phyloP scores from a whole-genome alignment of 2,888 invertebrate species.

The Heteromurus nitidus region DNA sequence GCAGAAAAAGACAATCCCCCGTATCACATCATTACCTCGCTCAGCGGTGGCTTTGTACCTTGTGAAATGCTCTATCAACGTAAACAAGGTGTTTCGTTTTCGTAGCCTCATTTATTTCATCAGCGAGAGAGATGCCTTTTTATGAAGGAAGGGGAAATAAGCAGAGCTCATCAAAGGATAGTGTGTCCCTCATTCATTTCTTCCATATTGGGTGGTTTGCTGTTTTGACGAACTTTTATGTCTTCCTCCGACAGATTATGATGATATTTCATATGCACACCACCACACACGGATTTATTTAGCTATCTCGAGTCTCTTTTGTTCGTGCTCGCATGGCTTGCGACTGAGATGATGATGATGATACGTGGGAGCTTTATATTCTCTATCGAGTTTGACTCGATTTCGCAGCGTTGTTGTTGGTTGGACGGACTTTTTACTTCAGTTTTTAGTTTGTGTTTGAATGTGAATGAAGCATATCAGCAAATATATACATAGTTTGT shows the following conservation, averaged over 20 bases:
- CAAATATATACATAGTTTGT: not conserved
- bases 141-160: constrained; percentile 19
- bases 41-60: not conserved
- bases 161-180: constrained; percentile 1
- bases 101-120: not conserved
- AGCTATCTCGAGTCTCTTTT: not conserved
- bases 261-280: not conserved
- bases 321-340: not conserved
- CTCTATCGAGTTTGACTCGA: no score
- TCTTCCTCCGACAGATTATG: constrained; percentile 31
- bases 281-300: not conserved
- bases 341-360: not conserved
- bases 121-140: no score
- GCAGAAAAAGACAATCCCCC: not conserved
- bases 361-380: constrained; percentile 15
- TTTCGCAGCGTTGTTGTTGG: no score
- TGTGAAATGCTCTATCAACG: not conserved
- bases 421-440: no score
- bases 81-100: constrained; percentile 10
- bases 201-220: constrained; percentile 41
- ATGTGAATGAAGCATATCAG: no score
- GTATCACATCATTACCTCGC: not conserved
- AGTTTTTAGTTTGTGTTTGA: not conserved
- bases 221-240: constrained; percentile 47
- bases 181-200: constrained; percentile 35